A percentile compares a stretch with the other conserved stretches of the same genome.
Evolutionary conservation across 2,888 invertebrate species (phyloP).

Genomic region (Lepas anatifera): DNA sequence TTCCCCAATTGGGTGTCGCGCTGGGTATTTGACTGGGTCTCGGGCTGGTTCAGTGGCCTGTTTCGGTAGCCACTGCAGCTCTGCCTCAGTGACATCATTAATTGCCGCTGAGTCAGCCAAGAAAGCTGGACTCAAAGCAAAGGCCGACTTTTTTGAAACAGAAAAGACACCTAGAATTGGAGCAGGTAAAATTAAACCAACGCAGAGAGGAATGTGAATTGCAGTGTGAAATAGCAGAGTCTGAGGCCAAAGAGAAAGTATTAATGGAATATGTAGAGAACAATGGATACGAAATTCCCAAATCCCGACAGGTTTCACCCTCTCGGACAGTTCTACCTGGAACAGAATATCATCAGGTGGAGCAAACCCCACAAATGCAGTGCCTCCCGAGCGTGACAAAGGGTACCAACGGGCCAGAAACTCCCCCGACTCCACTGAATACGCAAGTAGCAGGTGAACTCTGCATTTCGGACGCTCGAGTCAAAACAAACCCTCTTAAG

Average conservation of each 20-base stretch:
- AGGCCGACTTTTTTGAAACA: no score
- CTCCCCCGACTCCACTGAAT: background rate
- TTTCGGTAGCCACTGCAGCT: no score
- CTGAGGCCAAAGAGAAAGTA: no score
- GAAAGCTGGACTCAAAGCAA: no score
- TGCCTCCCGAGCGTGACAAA: no score
- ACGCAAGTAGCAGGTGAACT: background rate
- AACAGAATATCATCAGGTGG: no score
- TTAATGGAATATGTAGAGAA: background rate
- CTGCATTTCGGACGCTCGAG: background rate
- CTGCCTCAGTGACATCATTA: no score
- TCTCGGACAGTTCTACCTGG: no score
- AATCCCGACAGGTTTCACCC: no score
- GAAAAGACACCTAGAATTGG: background rate
- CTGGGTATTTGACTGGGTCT: background rate
- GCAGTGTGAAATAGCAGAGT: background rate
- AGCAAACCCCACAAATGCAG: no score
- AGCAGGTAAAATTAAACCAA: background rate
- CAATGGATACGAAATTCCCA: background rate
- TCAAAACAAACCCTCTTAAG: background rate
- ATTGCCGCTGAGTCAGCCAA: background rate
- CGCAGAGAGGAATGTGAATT: background rate
- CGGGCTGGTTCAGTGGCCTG: background rate
- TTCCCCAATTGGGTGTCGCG: background rate
- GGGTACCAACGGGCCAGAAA: background rate